phyloP scores from a whole-genome alignment of 2,113 vertebrate species.

The Phycodurus eques region DNA sequence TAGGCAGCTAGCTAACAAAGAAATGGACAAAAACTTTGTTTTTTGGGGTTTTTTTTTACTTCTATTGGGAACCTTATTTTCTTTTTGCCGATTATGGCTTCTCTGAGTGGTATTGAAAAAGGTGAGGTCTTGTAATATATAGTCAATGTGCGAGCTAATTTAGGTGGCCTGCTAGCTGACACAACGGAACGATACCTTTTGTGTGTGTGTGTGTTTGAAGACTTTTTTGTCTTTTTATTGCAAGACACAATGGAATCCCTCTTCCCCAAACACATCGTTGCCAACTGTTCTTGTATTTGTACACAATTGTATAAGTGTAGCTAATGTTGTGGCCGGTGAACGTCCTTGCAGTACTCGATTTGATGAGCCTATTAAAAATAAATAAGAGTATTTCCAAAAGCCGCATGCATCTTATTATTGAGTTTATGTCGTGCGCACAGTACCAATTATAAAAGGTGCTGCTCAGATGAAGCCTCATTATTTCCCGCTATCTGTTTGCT shows the following conservation, averaged over 20 bases:
- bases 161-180: background rate
- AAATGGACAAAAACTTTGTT: too few relatives aligned
- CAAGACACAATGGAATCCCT: background rate
- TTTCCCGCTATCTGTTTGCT: background rate
- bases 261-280: background rate
- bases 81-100: background rate
- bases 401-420: background rate
- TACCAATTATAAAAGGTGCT: background rate
- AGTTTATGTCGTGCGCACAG: background rate
- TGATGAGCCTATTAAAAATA: background rate
- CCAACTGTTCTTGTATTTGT: background rate
- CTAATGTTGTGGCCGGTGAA: background rate
- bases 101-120: background rate
- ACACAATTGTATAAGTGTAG: background rate
- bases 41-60: too few relatives aligned
- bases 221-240: background rate
- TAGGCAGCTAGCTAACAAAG: too few relatives aligned
- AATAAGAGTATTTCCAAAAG: background rate
- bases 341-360: background rate
- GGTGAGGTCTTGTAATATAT: background rate
- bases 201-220: too few relatives aligned
- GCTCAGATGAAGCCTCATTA: background rate
- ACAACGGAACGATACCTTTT: background rate
- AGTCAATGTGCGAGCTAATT: background rate
- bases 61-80: background rate